Evolutionary conservation across 2,797 vertebrate genomes (phyloP).

Genomic region (Paedocypris micromegethes): DNA sequence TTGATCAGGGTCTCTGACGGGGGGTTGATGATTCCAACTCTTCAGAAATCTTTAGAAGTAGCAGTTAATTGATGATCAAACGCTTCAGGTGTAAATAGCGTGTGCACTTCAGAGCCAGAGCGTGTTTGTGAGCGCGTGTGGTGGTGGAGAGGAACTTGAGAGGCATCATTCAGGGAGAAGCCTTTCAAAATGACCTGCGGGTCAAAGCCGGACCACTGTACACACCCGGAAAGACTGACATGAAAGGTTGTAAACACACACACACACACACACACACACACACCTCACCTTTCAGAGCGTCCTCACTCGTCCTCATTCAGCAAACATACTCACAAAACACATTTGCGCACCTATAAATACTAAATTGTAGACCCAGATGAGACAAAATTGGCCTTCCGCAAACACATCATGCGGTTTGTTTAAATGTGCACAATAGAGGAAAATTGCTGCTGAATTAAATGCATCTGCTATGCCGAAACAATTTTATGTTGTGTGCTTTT

Average conservation of each 20-base stretch:
- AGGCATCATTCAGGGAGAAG: constrained; percentile 57
- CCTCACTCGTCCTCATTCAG: constrained; percentile 33
- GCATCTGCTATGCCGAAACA: constrained; percentile 9
- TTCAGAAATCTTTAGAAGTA: constrained; percentile 52
- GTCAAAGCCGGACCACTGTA: constrained; percentile 46
- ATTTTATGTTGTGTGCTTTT: constrained; percentile 4
- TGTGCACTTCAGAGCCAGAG: constrained; percentile 33
- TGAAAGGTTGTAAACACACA: constrained; percentile 49
- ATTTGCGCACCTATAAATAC: constrained; percentile 40
- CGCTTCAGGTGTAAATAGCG: constrained; percentile 65
- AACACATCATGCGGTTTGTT: constrained; percentile 40
- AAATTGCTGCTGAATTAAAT: constrained; percentile 31
- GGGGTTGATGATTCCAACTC: constrained; percentile 25
- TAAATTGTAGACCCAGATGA: constrained; percentile 32
- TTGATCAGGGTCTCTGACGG: constrained; percentile 51
- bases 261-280: constrained; percentile 39
- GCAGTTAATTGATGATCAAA: constrained; percentile 72
- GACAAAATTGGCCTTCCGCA: constrained; percentile 41
- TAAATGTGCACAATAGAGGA: constrained; percentile 33
- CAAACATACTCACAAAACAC: constrained; percentile 47
- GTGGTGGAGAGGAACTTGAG: constrained; percentile 50
- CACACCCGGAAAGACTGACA: constrained; percentile 39
- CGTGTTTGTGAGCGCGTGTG: constrained; percentile 39
- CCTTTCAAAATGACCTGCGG: constrained; percentile 71
- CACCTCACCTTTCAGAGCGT: constrained; percentile 38